phyloP scores from a whole-genome alignment of 2,113 vertebrate species.

The Ondatra zibethicus region DNA sequence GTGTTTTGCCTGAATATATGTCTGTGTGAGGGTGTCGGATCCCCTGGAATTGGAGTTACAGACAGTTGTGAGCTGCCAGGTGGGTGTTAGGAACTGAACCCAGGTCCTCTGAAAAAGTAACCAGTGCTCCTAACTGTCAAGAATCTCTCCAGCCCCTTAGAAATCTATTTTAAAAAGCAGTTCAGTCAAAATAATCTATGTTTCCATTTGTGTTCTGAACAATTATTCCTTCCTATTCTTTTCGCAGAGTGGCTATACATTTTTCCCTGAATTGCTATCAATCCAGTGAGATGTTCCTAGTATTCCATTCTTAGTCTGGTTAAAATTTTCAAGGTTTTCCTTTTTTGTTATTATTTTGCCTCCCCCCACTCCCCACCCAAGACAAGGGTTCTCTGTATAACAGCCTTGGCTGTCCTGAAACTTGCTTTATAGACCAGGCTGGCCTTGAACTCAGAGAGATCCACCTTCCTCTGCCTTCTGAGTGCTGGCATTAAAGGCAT shows the following conservation, averaged over 20 bases:
- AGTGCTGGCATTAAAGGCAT: not conserved
- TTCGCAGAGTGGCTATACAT: not conserved
- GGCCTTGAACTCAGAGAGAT: not conserved
- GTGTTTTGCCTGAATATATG: not conserved
- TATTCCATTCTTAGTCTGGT: conserved; percentile 28
- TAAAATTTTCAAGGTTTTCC: not conserved
- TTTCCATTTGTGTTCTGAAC: not conserved
- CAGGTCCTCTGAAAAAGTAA: not conserved
- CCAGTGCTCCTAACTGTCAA: not conserved
- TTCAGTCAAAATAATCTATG: not conserved
- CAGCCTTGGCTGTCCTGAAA: not conserved
- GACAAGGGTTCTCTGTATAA: not conserved
- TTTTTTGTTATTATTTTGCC: not conserved
- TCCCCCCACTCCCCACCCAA: not conserved
- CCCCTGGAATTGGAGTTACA: not conserved
- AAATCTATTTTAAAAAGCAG: conserved; percentile 33
- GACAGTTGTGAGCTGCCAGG: not conserved
- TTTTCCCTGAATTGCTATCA: conserved; percentile 42
- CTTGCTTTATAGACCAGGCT: not conserved
- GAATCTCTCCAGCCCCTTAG: not conserved
- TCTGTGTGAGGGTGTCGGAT: not conserved
- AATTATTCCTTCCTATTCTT: not conserved
- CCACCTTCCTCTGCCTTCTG: not conserved
- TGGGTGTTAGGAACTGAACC: not conserved
- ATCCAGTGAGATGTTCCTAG: not conserved